Evolutionary conservation across 2,797 vertebrate species (phyloP).

Genomic region (Lates japonicus): DNA sequence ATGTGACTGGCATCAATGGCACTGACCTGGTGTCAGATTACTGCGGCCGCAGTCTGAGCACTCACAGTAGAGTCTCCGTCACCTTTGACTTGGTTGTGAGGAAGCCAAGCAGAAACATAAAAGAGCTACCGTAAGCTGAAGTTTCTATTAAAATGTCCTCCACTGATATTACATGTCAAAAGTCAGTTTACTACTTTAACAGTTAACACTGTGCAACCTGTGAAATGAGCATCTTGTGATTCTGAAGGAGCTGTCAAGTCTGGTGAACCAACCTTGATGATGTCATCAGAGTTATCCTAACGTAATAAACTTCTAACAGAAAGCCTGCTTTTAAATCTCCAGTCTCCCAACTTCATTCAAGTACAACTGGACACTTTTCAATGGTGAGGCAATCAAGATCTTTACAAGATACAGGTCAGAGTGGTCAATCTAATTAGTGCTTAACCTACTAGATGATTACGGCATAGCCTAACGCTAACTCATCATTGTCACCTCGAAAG

Average conservation of each 20-base stretch:
- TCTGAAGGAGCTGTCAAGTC: too few relatives aligned
- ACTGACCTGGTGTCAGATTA: constrained; percentile 31
- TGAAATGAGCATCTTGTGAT: not conserved
- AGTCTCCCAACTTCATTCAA: too few relatives aligned
- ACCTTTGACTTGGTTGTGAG: not conserved
- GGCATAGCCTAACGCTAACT: not conserved
- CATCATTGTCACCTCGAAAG: not conserved
- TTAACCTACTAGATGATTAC: not conserved
- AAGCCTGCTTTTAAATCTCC: too few relatives aligned
- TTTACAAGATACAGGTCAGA: too few relatives aligned
- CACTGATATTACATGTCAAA: not conserved
- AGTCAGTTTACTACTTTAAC: not conserved
- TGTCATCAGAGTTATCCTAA: too few relatives aligned
- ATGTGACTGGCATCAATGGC: constrained; percentile 26
- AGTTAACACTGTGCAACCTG: not conserved
- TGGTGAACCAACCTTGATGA: too few relatives aligned
- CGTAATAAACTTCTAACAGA: too few relatives aligned
- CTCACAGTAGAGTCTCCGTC: constrained; percentile 4
- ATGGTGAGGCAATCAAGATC: too few relatives aligned
- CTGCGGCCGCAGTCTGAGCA: not conserved
- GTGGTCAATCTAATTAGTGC: too few relatives aligned
- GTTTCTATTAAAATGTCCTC: constrained; percentile 4
- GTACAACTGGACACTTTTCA: too few relatives aligned
- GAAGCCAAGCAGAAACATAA: not conserved
- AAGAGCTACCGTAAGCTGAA: not conserved